Conservation (phyloP, 64 coral and sea anemone species). For the Porites lutea region DNA sequence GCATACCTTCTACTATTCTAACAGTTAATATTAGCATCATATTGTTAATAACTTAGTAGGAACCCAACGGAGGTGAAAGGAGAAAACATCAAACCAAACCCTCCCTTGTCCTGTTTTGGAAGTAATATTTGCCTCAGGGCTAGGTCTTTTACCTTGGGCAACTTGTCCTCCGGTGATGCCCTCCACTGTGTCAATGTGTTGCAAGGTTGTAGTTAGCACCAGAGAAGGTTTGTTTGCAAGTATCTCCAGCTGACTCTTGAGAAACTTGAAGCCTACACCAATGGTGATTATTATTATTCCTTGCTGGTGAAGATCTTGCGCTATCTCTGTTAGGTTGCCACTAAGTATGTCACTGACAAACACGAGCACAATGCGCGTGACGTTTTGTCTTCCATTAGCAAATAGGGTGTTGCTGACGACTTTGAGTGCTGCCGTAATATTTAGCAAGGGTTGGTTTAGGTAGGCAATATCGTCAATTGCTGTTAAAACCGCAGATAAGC, state of each 20-base stretch:
- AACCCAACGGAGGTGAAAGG: too few species aligned
- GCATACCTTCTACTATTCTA: too few species aligned
- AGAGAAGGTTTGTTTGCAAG: not conserved
- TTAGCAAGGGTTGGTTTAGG: not conserved
- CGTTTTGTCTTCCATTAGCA: not conserved
- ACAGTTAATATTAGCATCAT: too few species aligned
- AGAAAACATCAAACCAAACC: too few species aligned
- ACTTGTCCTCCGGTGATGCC: not conserved
- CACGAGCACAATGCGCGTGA: not conserved
- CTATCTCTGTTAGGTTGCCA: not conserved
- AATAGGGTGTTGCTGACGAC: not conserved
- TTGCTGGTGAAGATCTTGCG: not conserved
- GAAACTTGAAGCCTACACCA: not conserved
- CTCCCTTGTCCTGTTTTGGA: too few species aligned
- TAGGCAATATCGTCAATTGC: not conserved
- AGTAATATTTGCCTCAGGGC: too few species aligned
- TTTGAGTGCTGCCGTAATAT: not conserved
- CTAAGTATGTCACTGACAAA: slow-evolving; percentile 2
- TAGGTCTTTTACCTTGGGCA: not conserved
- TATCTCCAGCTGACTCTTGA: not conserved
- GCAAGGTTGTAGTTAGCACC: not conserved
- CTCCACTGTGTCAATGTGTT: not conserved
- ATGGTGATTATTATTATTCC: not conserved
- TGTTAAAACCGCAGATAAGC: not conserved
- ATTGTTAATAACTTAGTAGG: too few species aligned